Evolutionary conservation across 2,113 vertebrate genomes (phyloP), one percentile per base, ranked within the genome.

Genomic region (Pluvialis apricaria): DNA sequence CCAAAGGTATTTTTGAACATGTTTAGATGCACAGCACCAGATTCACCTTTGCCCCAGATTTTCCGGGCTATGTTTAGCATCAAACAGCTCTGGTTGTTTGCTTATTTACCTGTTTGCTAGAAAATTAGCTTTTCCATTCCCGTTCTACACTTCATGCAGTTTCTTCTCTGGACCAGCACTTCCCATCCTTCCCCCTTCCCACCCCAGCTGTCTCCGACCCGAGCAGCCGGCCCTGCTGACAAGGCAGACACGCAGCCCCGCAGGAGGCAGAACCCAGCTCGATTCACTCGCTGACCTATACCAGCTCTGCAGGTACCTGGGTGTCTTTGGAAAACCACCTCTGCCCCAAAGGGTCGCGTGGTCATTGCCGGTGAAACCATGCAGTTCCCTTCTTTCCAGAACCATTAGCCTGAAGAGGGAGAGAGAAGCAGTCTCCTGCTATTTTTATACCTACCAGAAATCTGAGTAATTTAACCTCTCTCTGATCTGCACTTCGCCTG

Each of bases 381-480:
- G 8, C 45, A 79, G 47, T 47, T 69, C 62, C 5, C 15, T 62
- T 47, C 64, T 24, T 71, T 6, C 64, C 87, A 83, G 40, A 77
- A 32, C 19, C 47, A n/a, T 49, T 9, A 66, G 57, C 38, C 42
- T 58, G 32, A 52, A 51, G 32, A 89, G 15, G 7, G 5, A 76
- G 40, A 31, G 31, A 84, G 44, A 65, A 61, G 64, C 69, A 51
- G 32, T 7, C 55, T 14, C 36, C 13, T 28, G 16, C 77, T 91
- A 60, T 92, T 94, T 96, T 96, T 89, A 84, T 19, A 78, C 34
- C 61, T 68, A 51, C n/a, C 44, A 71, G 77, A 95, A 96, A 76
- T 38, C 78, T 1, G 14, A 96, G 72, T 54, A 75, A 87, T 86
- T 89, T 64, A 92, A 76, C 83, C 69, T 91, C 77, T 60, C 38